Conservation (phyloP, 2,797 vertebrate genomes). For the Dallia pectoralis region DNA sequence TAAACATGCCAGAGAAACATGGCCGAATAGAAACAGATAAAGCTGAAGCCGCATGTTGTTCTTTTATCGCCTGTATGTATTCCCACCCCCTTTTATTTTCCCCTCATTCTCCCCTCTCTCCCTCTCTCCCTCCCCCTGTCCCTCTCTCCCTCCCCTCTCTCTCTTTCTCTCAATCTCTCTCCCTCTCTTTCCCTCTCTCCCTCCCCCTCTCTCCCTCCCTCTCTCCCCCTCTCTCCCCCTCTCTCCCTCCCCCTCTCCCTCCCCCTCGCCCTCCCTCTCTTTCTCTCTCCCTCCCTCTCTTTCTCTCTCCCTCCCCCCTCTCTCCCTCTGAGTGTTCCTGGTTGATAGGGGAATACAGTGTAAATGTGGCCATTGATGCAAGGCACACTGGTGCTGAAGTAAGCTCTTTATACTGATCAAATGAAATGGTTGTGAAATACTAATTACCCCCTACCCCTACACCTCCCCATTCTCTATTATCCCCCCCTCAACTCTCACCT, state of each 20-base stretch:
- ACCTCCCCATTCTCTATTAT: not conserved
- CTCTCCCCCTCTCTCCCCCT: no score
- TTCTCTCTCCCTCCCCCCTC: not conserved
- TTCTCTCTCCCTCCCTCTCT: not conserved
- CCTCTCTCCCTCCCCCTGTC: not conserved
- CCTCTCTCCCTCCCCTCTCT: not conserved
- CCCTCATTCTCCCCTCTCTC: slow-evolving; percentile 3
- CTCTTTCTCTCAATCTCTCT: not conserved
- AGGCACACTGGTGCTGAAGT: not conserved
- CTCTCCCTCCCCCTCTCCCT: not conserved
- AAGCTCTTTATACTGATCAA: not conserved
- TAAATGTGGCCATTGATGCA: not conserved
- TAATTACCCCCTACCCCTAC: not conserved
- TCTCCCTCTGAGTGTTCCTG: slow-evolving; percentile 1
- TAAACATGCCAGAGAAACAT: slow-evolving; percentile 1
- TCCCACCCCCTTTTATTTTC: not conserved
- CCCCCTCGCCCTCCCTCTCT: no score
- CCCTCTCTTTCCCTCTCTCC: not conserved
- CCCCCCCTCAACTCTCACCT: not conserved
- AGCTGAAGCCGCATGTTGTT: not conserved
- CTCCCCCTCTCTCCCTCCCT: not conserved
- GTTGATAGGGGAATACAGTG: not conserved
- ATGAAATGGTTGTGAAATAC: not conserved
- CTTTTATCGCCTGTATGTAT: not conserved
- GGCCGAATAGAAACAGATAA: not conserved